Conservation (phyloP, 2,113 vertebrate species). For the Archocentrus centrarchus region DNA sequence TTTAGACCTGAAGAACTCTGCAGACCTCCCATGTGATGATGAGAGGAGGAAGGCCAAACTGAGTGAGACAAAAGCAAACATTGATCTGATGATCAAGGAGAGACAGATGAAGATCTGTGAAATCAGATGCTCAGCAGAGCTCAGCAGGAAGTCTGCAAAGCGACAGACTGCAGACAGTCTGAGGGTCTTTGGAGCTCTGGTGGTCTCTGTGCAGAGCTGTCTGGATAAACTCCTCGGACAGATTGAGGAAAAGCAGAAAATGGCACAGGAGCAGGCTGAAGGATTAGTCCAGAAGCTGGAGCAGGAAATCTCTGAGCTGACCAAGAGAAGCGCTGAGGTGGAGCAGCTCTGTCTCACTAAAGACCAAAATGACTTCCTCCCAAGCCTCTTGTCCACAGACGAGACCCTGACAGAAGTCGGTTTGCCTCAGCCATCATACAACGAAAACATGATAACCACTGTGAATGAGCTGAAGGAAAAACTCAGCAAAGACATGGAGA, state of each 20-base stretch:
- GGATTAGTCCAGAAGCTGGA: slow-evolving; percentile 31
- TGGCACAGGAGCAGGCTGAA: neutral
- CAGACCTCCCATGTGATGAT: neutral
- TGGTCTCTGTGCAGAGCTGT: neutral
- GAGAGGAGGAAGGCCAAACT: slow-evolving; percentile 15
- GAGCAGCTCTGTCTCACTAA: neutral
- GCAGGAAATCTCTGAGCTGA: slow-evolving; percentile 40
- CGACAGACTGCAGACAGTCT: neutral
- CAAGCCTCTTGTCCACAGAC: neutral
- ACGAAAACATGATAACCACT: neutral
- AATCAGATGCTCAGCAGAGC: slow-evolving; percentile 21
- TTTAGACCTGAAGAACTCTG: slow-evolving; percentile 7
- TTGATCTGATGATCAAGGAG: slow-evolving; percentile 31
- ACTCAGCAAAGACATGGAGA: neutral
- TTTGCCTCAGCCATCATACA: slow-evolving; percentile 1
- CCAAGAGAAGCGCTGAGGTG: neutral
- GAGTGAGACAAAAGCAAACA: neutral
- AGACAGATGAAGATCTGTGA: slow-evolving; percentile 38
- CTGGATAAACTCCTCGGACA: neutral
- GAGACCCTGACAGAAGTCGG: slow-evolving; percentile 7
- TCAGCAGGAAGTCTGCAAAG: slow-evolving; percentile 38
- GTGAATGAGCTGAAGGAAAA: slow-evolving; percentile 13
- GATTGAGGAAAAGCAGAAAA: slow-evolving; percentile 8
- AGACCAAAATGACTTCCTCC: neutral
- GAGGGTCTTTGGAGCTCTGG: neutral